Evolutionary conservation across 2,888 invertebrate species (phyloP).

Genomic region (Trisateles emortualis): DNA sequence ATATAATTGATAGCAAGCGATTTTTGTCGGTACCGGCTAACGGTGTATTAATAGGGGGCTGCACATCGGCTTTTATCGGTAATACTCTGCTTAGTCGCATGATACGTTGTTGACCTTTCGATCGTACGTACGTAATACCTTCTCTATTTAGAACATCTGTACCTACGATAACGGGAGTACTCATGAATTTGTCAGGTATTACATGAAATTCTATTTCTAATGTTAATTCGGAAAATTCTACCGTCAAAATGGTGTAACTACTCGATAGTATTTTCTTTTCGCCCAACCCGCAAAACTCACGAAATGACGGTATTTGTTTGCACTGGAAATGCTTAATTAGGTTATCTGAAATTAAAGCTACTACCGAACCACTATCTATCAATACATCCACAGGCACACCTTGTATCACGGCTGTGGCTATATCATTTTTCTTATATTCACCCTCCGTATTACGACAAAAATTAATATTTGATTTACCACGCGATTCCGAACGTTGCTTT

Average conservation of each 20-base stretch:
- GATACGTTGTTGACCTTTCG: conserved; percentile 21
- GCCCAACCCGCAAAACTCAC: conserved; percentile 37
- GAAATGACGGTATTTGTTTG: conserved; percentile 14
- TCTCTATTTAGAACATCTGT: conserved; percentile 42
- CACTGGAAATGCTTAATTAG: conserved; percentile 26
- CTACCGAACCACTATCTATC: conserved; percentile 33
- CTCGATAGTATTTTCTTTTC: conserved; percentile 28
- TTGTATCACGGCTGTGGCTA: conserved; percentile 32
- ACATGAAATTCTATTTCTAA: conserved; percentile 42
- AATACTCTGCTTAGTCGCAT: conserved; percentile 4
- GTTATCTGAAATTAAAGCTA: conserved; percentile 30
- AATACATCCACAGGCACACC: conserved; percentile 37
- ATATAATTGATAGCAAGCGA: conserved; percentile 1
- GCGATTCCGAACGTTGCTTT: conserved; percentile 18
- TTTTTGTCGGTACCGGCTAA: background rate
- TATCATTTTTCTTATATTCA: conserved; percentile 9
- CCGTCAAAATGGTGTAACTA: conserved; percentile 12
- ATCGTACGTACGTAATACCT: conserved; percentile 34
- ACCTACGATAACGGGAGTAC: conserved; percentile 36
- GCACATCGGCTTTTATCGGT: background rate
- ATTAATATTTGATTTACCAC: conserved; percentile 21
- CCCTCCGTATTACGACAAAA: conserved; percentile 13
- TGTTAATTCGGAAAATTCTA: conserved; percentile 36
- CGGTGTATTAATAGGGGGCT: background rate
- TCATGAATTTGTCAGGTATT: conserved; percentile 26